Conservation (phyloP, 2,888 invertebrate genomes). For the Anthrax anthrax region DNA sequence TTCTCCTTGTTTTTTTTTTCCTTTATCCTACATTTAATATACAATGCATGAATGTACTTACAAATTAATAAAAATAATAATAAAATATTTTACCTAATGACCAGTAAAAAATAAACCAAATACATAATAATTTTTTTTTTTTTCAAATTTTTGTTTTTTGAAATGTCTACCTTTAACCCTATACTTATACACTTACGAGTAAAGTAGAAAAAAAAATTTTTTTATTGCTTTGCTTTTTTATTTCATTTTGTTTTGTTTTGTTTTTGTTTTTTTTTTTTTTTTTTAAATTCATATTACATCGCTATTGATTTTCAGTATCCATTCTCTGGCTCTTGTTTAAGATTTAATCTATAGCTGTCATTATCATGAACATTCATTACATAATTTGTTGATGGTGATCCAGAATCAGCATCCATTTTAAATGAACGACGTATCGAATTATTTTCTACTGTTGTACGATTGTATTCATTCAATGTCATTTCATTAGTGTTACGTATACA, state of each 20-base stretch:
- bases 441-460: conserved; percentile 20
- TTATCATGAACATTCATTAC: conserved; percentile 16
- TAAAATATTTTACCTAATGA: neutral
- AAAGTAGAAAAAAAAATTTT: neutral
- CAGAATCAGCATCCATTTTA: conserved; percentile 24
- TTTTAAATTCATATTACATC: too few relatives aligned
- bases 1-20: too few relatives aligned
- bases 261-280: too few relatives aligned
- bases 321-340: conserved; percentile 34
- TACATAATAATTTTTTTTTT: too few relatives aligned
- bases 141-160: too few relatives aligned
- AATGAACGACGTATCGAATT: conserved; percentile 24
- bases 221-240: too few relatives aligned
- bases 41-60: too few relatives aligned
- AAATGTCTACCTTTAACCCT: neutral
- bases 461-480: conserved; percentile 33
- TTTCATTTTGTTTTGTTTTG: too few relatives aligned
- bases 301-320: conserved; percentile 30
- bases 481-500: conserved; percentile 26
- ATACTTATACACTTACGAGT: neutral
- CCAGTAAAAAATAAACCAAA: neutral
- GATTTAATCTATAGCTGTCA: conserved; percentile 30
- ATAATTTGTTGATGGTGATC: conserved; percentile 16
- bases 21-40: too few relatives aligned
- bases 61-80: too few relatives aligned